Conservation (phyloP, 2,113 vertebrate species). For the Hymenochirus boettgeri region DNA sequence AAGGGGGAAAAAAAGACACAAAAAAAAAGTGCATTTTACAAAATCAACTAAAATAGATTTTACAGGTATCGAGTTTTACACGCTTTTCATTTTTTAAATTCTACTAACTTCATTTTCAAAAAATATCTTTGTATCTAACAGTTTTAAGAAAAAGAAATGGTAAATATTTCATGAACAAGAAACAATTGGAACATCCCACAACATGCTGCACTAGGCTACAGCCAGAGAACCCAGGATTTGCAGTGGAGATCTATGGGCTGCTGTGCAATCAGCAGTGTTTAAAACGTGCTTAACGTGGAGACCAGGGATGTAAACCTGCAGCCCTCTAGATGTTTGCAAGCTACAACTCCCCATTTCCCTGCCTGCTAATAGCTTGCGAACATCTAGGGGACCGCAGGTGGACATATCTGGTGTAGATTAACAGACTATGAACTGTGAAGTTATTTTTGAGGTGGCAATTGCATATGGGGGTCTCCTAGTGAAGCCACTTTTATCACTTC, state of each 20-base stretch:
- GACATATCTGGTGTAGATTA: too few relatives aligned
- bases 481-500: not conserved
- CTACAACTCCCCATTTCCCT: too few relatives aligned
- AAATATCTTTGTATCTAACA: slow-evolving; percentile 77
- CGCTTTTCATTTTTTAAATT: slow-evolving; percentile 66
- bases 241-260: not conserved
- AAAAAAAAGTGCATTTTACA: slow-evolving; percentile 82
- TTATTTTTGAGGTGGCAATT: not conserved
- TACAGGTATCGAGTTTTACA: slow-evolving; percentile 62
- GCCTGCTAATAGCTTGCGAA: too few relatives aligned
- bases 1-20: slow-evolving; percentile 61
- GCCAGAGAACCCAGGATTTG: slow-evolving; percentile 48
- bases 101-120: slow-evolving; percentile 73
- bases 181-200: slow-evolving; percentile 49
- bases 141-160: slow-evolving; percentile 67
- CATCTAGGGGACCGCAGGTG: too few relatives aligned
- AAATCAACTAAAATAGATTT: slow-evolving; percentile 81
- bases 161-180: slow-evolving; percentile 55
- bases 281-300: not conserved
- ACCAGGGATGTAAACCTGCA: too few relatives aligned
- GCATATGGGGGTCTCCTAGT: not conserved
- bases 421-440: not conserved
- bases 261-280: slow-evolving; percentile 10
- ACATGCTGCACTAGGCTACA: slow-evolving; percentile 56
- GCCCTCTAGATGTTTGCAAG: too few relatives aligned